phyloP scores from a whole-genome alignment of 2,797 vertebrate species.

The Lophura swinhoii region DNA sequence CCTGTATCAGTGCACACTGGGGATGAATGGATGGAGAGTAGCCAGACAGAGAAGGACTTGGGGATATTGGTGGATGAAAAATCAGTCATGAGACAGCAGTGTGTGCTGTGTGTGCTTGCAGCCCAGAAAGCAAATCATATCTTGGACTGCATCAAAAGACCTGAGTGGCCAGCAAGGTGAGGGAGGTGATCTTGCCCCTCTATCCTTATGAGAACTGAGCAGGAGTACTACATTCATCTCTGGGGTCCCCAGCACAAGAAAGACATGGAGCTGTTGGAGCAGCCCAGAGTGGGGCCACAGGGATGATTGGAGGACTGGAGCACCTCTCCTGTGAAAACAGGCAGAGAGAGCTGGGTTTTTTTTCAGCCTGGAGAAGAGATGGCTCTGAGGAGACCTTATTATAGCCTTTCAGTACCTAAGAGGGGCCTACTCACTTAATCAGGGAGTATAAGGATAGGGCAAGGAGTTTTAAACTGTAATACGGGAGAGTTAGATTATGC shows the following conservation, averaged over 20 bases:
- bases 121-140: background rate
- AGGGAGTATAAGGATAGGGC: too few relatives aligned
- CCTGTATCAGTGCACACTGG: background rate
- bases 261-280: background rate
- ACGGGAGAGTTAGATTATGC: too few relatives aligned
- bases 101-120: background rate
- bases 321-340: background rate
- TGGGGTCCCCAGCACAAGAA: background rate
- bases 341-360: background rate
- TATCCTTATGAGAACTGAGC: background rate
- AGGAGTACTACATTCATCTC: background rate
- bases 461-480: background rate
- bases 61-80: background rate
- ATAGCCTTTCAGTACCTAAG: background rate
- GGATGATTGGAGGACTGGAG: background rate
- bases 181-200: background rate
- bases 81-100: background rate
- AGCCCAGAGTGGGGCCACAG: background rate
- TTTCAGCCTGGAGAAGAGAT: background rate
- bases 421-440: background rate
- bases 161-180: background rate
- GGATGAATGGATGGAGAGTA: background rate
- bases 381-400: too few relatives aligned
- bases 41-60: background rate
- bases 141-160: background rate